Percentiles rank a stretch among this genome's conserved stretches.
Conservation (phyloP, 2,113 vertebrate genomes). For the Sakesphorus luctuosus region DNA sequence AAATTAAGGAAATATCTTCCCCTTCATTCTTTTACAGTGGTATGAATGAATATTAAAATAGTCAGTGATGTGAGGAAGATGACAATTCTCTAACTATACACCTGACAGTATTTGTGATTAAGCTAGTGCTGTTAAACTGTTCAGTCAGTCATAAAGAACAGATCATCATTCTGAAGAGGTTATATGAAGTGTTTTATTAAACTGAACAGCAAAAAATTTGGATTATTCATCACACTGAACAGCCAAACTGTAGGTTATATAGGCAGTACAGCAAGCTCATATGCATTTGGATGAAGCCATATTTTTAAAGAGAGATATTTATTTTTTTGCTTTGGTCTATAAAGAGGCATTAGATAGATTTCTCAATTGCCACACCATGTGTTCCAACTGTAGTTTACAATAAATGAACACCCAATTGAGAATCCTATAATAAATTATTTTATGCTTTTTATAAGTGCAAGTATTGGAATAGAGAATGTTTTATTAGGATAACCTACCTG, state of each 20-base stretch:
- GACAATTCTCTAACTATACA: neutral
- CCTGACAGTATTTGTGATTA: neutral
- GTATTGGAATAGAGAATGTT: neutral
- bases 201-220: neutral
- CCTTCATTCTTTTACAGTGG: neutral
- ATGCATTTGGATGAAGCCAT: neutral
- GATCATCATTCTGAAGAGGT: neutral
- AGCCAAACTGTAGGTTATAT: neutral
- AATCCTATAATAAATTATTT: neutral
- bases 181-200: slow-evolving; percentile 4
- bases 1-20: neutral
- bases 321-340: slow-evolving; percentile 16
- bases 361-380: neutral
- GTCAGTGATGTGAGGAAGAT: neutral
- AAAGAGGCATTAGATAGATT: neutral
- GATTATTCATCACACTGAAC: neutral
- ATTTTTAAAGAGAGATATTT: slow-evolving; percentile 13
- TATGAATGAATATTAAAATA: neutral
- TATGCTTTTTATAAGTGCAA: neutral
- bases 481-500: neutral
- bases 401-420: neutral
- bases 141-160: neutral
- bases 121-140: neutral
- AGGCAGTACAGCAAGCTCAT: neutral
- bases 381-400: neutral